A percentile compares a stretch with the other conserved stretches of the same genome.
Conservation (phyloP, 37 sponge, comb jelly and placozoan genomes). For the Crambe crambe region DNA sequence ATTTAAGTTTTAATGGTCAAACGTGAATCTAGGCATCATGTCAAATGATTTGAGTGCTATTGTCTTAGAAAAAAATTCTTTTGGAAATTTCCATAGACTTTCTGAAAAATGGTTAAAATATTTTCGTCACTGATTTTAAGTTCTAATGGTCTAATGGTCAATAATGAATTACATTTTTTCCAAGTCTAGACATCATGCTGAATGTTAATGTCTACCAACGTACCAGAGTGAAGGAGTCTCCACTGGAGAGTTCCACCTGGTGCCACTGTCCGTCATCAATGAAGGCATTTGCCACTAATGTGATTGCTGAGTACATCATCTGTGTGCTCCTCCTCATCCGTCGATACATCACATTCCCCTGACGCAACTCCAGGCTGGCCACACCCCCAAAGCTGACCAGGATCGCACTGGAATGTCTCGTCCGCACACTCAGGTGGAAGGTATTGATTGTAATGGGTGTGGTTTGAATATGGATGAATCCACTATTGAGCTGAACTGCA, state of each 20-base stretch:
- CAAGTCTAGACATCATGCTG: not conserved
- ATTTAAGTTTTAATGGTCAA: too few species aligned
- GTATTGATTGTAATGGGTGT: not conserved
- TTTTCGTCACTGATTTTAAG: too few species aligned
- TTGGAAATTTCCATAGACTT: too few species aligned
- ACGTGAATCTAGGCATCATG: too few species aligned
- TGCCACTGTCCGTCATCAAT: conserved; percentile 56
- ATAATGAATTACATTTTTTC: not conserved
- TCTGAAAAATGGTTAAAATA: too few species aligned
- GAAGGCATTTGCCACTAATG: conserved; percentile 20
- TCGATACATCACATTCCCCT: conserved; percentile 39
- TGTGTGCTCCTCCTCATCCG: not conserved
- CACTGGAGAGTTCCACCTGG: not conserved
- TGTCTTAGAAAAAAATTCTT: too few species aligned
- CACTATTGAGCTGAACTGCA: conserved; percentile 10
- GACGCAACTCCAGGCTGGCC: conserved; percentile 15
- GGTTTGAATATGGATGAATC: not conserved
- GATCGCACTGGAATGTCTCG: not conserved
- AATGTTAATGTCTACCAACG: too few species aligned
- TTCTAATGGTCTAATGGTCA: too few species aligned
- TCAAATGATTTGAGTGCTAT: too few species aligned
- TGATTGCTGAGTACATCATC: conserved; percentile 17
- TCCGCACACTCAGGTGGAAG: conserved; percentile 16
- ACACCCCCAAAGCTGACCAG: conserved; percentile 14
- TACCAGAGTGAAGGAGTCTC: not conserved